Percentiles rank a stretch among this genome's conserved stretches.
phyloP scores from a whole-genome alignment of 2,113 vertebrate species.

The Cyprinodon brontotheroides region DNA sequence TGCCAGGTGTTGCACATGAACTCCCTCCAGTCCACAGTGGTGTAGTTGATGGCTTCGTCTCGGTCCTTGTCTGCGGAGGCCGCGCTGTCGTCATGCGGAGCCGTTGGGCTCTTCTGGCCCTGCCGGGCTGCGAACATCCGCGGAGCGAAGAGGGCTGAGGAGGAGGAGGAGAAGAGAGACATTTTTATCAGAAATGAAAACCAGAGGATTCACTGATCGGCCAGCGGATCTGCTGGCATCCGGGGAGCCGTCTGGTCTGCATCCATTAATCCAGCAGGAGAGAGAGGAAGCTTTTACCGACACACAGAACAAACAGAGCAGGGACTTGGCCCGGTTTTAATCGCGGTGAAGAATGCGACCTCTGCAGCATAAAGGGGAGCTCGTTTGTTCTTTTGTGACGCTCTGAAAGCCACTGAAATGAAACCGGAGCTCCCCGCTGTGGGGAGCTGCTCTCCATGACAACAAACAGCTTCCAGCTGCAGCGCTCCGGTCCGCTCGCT shows the following conservation, averaged over 20 bases:
- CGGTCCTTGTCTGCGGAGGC: slow-evolving; percentile 80
- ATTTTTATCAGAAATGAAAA: background rate
- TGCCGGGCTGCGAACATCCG: slow-evolving; percentile 87
- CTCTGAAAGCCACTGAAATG: slow-evolving; percentile 45
- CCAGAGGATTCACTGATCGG: no score
- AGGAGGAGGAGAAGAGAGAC: background rate
- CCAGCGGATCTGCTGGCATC: slow-evolving; percentile 17
- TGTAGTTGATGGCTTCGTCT: slow-evolving; percentile 89
- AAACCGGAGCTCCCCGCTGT: slow-evolving; percentile 41
- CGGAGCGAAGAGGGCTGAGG: slow-evolving; percentile 90
- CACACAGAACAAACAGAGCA: slow-evolving; percentile 19
- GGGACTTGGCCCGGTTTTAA: slow-evolving; percentile 14
- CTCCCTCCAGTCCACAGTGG: slow-evolving; percentile 97
- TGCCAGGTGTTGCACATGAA: slow-evolving; percentile 99
- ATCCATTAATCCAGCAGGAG: slow-evolving; percentile 17
- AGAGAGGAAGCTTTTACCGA: slow-evolving; percentile 18
- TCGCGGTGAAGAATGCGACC: slow-evolving; percentile 24
- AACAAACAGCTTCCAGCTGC: slow-evolving; percentile 18
- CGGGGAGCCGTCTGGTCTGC: slow-evolving; percentile 14
- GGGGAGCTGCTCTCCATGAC: slow-evolving; percentile 28
- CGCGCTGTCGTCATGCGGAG: slow-evolving; percentile 82
- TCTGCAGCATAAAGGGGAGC: slow-evolving; percentile 3
- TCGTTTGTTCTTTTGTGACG: slow-evolving; percentile 44
- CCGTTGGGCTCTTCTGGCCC: slow-evolving; percentile 91
- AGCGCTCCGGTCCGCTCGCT: background rate